Evolutionary conservation across 2,888 invertebrate genomes (phyloP), one percentile per base, ranked within the genome.

Genomic region (Crossocerus cetratus): DNA sequence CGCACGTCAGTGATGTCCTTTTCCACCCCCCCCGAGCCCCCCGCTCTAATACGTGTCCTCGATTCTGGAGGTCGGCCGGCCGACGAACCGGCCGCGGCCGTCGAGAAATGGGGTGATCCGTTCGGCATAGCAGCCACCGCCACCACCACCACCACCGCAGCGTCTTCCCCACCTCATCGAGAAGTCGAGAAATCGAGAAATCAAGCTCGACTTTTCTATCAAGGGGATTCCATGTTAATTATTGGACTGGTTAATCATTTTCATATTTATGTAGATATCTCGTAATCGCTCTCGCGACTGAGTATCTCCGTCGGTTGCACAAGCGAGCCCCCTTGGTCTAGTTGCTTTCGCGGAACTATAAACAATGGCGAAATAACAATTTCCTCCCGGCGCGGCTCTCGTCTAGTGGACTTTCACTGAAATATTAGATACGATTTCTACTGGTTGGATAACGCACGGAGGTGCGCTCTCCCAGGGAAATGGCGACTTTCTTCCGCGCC

Each of bases 21-120:
- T 78, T 74, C 69, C 76, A 68, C 78, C 49, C 2, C 8, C 81
- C 78, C 72, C 76, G 67, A 66, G 69, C 68, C 74, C 70, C 74
- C 65, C 14, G 14, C 70, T 75, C 72, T 69, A 72, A 81, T 80
- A 69, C 69, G 81, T 81, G 81, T 71, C 77, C 81, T 67, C 81
- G 81, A 81, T 81, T 81, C 72, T 78, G 81, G 81, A 81, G 81
- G 81, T 76, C 81, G 78, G 63, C 70, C 78, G 69, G 72, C 65
- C 81, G 72, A 77, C 72, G 76, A 74, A 78, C 76, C 42, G 72
- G 43, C 72, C 69, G 56, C 42, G 72, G 43, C 72, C 69, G 56
- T 72, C 74, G 77, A 62, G 72, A 72, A 80, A 79, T 63, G 65
- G 74, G 72, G 66, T 77, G 69, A 80, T 80, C 69, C 77, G 69